Percentiles rank a stretch among this genome's conserved stretches.
phyloP scores from a whole-genome alignment of 2,797 vertebrate genomes.

The Sebastes iracundus region DNA sequence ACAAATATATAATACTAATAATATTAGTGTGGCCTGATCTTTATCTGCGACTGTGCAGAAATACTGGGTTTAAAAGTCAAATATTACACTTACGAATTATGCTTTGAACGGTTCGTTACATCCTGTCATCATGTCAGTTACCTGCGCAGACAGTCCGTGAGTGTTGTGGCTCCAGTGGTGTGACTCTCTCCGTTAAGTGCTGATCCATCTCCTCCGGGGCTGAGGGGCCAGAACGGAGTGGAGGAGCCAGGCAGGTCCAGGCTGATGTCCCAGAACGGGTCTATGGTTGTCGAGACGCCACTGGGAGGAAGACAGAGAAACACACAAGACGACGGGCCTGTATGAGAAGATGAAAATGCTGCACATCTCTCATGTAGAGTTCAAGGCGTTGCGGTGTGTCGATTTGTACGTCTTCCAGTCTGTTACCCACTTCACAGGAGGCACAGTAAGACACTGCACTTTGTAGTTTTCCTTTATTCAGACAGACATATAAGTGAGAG shows the following conservation, averaged over 20 bases:
- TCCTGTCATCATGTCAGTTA: conserved; percentile 45
- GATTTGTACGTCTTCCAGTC: not conserved
- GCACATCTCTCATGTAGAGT: not conserved
- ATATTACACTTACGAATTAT: too few relatives aligned
- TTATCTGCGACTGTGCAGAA: too few relatives aligned
- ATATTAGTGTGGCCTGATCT: too few relatives aligned
- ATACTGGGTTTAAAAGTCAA: too few relatives aligned
- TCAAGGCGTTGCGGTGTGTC: not conserved
- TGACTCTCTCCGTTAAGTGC: conserved; percentile 94
- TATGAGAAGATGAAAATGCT: not conserved
- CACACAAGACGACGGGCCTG: not conserved
- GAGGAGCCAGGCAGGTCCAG: conserved; percentile 97
- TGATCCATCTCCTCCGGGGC: conserved; percentile 90
- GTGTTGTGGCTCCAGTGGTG: conserved; percentile 90
- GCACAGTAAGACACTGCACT: not conserved
- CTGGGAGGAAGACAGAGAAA: conserved; percentile 66
- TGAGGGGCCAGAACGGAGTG: conserved; percentile 97
- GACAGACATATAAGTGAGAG: not conserved
- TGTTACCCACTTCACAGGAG: not conserved
- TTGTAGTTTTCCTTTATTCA: not conserved
- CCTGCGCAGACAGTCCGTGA: conserved; percentile 97
- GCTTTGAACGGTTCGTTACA: not conserved
- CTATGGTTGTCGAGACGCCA: conserved; percentile 97
- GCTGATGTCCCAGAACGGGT: conserved; percentile 99
- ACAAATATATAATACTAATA: too few relatives aligned